phyloP scores from a whole-genome alignment of 2,797 vertebrate species.

The Falco rusticolus region DNA sequence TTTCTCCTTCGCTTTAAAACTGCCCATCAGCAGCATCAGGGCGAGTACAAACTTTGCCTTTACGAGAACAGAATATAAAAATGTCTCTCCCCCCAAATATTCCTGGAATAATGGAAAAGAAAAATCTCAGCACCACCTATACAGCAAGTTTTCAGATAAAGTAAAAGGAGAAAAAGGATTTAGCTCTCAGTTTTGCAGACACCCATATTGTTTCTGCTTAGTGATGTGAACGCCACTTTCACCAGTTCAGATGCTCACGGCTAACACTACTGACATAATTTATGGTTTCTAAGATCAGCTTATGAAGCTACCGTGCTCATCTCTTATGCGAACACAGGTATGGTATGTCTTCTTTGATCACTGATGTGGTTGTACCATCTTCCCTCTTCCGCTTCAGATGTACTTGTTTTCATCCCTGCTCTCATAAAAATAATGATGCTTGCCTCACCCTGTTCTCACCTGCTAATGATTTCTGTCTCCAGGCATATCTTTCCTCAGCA shows the following conservation, averaged over 20 bases:
- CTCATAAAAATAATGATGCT: neutral
- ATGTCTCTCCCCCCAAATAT: neutral
- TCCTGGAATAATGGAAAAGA: neutral
- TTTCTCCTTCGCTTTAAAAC: neutral
- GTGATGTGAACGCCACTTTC: neutral
- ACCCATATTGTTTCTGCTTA: neutral
- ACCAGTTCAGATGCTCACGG: neutral
- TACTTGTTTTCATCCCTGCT: slow-evolving; percentile 1
- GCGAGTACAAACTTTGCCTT: neutral
- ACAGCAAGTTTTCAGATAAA: neutral
- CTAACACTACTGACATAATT: neutral
- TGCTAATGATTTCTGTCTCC: slow-evolving; percentile 28
- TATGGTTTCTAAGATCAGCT: neutral
- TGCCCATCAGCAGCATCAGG: neutral
- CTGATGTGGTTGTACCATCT: neutral
- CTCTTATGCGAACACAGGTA: neutral
- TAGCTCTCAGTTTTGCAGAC: neutral
- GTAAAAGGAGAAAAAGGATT: neutral
- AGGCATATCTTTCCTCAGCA: neutral
- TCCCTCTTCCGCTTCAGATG: neutral
- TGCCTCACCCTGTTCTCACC: neutral
- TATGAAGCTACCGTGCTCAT: neutral
- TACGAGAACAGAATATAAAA: neutral
- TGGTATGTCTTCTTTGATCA: neutral
- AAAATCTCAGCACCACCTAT: neutral